A percentile compares a stretch with the other conserved stretches of the same genome.
Evolutionary conservation across 2,797 vertebrate species (phyloP).

Genomic region (Paedocypris micromegethes): DNA sequence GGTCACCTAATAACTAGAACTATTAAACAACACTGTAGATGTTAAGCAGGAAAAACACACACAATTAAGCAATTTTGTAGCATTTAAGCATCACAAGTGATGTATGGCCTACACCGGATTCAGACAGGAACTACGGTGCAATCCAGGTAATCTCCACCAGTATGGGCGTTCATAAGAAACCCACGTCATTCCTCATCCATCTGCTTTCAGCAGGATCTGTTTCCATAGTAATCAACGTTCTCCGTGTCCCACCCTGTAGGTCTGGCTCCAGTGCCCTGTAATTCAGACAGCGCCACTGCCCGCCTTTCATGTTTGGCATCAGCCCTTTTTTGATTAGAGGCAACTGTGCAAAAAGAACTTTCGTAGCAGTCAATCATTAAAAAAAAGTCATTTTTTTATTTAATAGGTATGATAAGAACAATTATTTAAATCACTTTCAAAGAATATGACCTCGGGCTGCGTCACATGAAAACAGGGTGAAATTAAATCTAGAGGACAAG

Average conservation of each 20-base stretch:
- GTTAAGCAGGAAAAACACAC: constrained; percentile 14
- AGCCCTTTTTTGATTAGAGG: constrained; percentile 42
- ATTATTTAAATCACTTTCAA: not conserved
- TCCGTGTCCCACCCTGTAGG: constrained; percentile 54
- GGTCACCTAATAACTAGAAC: too few species aligned
- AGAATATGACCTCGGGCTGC: not conserved
- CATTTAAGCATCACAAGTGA: constrained; percentile 20
- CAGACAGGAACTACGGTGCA: constrained; percentile 7
- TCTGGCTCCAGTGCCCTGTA: constrained; percentile 66
- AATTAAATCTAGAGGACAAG: not conserved
- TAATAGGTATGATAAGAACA: too few species aligned
- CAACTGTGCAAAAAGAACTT: constrained; percentile 37
- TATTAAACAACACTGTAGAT: not conserved
- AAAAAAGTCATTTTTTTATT: too few species aligned
- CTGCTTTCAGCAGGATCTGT: constrained; percentile 29
- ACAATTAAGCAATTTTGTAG: constrained; percentile 14
- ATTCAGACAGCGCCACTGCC: constrained; percentile 63
- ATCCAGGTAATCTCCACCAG: constrained; percentile 1
- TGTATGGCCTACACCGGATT: constrained; percentile 6
- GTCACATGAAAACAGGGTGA: constrained; percentile 2
- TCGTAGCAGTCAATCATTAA: constrained; percentile 29
- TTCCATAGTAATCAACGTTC: constrained; percentile 26
- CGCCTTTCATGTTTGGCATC: constrained; percentile 53
- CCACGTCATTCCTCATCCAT: constrained; percentile 29
- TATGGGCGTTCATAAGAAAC: constrained; percentile 23